A percentile compares a stretch with the other conserved stretches of the same genome.
These are phyloP conservation scores for Temnothorax unifasciatus DNA, from an alignment of 2,888 invertebrate genomes.

Conservation along the genomic window DNA sequence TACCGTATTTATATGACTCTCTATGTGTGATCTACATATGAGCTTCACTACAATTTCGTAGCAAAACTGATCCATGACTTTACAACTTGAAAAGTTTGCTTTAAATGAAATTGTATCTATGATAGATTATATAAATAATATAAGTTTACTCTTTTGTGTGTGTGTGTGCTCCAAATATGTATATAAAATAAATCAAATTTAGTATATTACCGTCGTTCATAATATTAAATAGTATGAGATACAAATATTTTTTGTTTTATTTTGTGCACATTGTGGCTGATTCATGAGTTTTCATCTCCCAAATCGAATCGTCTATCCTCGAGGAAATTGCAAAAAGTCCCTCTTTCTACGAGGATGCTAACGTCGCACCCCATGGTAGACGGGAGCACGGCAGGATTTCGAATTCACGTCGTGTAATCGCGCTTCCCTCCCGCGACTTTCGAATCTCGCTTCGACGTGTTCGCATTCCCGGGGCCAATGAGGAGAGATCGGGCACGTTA, in stretches of 20 bases:
- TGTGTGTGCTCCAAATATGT: neutral
- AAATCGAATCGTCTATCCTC: neutral
- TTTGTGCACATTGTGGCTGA: neutral
- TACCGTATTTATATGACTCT: neutral
- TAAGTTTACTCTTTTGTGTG: no score
- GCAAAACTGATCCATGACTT: neutral
- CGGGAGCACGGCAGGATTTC: constrained; percentile 63
- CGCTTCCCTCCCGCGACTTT: constrained; percentile 76
- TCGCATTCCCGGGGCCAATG: constrained; percentile 78
- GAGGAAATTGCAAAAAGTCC: neutral
- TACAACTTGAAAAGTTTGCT: neutral
- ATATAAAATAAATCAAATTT: neutral
- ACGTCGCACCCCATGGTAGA: neutral
- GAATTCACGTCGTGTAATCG: constrained; percentile 70
- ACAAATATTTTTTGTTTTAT: neutral
- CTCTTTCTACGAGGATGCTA: constrained; percentile 4
- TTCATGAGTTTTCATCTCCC: neutral
- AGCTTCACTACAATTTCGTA: neutral
- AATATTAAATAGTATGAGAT: neutral
- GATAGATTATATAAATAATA: neutral
- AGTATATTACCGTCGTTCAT: neutral
- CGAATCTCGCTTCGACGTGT: constrained; percentile 79
- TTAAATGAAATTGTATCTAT: neutral
- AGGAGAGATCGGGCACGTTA: constrained; percentile 77
- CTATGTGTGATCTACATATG: neutral